These are phyloP conservation scores for Drosophila bocqueti DNA, from an alignment of 1,140 invertebrate genomes.

Conservation along the genomic window DNA sequence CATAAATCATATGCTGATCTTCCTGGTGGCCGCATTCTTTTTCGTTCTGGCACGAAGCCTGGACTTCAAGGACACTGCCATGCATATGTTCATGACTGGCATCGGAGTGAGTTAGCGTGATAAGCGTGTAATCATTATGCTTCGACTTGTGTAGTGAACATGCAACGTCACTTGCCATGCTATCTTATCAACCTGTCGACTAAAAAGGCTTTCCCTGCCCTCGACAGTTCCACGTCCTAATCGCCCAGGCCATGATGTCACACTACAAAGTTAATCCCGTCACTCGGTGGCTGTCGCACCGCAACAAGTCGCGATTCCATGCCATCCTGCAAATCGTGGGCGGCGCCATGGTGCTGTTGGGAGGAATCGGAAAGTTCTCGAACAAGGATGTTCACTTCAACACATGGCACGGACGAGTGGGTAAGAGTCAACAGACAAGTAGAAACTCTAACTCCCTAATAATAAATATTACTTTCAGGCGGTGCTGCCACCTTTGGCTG, in stretches of 20 bases:
- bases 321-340: conserved; percentile 73
- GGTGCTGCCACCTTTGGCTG: conserved; percentile 63
- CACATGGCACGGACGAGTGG: conserved; percentile 75
- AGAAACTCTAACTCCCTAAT: neutral
- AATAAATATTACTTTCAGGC: conserved; percentile 40
- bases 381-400: conserved; percentile 73
- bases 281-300: conserved; percentile 74
- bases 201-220: conserved; percentile 7
- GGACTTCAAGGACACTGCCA: conserved; percentile 76
- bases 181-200: conserved; percentile 36
- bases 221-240: conserved; percentile 71
- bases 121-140: conserved; percentile 3
- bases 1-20: conserved; percentile 78
- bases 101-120: conserved; percentile 62
- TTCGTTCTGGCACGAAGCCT: conserved; percentile 68
- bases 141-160: conserved; percentile 16
- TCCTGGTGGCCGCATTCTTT: conserved; percentile 68
- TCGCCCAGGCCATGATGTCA: conserved; percentile 80
- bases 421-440: conserved; percentile 40
- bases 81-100: conserved; percentile 78
- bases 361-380: conserved; percentile 66
- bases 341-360: conserved; percentile 69
- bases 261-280: conserved; percentile 75
- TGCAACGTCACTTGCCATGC: conserved; percentile 34
- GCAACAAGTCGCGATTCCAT: conserved; percentile 77